A percentile compares a stretch with the other conserved stretches of the same genome.
These are phyloP conservation scores for Halichoeres trimaculatus DNA, from an alignment of 2,113 vertebrate genomes.

Conservation along the genomic window DNA sequence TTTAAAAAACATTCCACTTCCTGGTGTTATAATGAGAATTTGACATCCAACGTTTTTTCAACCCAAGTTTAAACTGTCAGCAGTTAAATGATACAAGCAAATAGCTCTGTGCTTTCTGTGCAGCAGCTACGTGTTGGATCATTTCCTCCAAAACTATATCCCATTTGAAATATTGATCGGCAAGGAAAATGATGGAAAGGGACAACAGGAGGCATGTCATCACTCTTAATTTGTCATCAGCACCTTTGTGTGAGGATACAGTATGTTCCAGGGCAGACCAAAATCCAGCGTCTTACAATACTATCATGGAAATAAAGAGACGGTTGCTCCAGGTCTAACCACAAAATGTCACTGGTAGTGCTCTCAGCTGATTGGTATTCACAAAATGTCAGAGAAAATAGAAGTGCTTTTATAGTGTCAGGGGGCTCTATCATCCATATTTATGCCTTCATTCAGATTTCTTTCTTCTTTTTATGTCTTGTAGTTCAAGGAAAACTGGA, in stretches of 20 bases:
- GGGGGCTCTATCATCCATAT: conserved; percentile 18
- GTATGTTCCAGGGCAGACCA: background rate
- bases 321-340: conserved; percentile 22
- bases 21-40: conserved; percentile 46
- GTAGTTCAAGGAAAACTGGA: conserved; percentile 18
- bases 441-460: conserved; percentile 18
- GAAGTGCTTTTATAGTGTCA: conserved; percentile 47
- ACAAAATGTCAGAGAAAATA: conserved; percentile 61
- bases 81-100: conserved; percentile 60
- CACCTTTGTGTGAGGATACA: conserved; percentile 2
- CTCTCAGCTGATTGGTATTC: conserved; percentile 57
- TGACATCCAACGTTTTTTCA: conserved; percentile 45
- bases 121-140: conserved; percentile 34
- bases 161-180: conserved; percentile 60
- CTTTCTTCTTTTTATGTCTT: conserved; percentile 3
- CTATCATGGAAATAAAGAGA: conserved; percentile 36
- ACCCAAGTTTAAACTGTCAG: conserved; percentile 52
- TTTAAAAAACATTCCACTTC: conserved; percentile 51
- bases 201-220: conserved; percentile 17
- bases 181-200: conserved; percentile 36
- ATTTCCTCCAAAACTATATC: conserved; percentile 46
- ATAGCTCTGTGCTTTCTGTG: conserved; percentile 22
- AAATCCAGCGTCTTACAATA: conserved; percentile 31
- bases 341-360: conserved; percentile 49
- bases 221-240: conserved; percentile 51